Conservation (phyloP, 2,888 invertebrate species). For the Polietes domitor region DNA sequence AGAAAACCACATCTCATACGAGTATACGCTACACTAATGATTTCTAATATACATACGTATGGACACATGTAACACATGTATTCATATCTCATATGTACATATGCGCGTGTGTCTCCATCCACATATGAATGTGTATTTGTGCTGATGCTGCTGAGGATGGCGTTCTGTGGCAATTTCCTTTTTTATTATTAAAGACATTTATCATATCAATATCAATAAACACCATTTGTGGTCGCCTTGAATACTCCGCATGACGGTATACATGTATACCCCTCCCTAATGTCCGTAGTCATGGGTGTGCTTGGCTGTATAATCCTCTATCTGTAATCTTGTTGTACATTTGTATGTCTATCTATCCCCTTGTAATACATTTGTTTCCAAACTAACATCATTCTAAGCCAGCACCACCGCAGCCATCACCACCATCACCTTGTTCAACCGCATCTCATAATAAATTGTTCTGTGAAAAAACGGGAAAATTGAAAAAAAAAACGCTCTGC, state of each 20-base stretch:
- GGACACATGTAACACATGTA: neutral
- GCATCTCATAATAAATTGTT: slow-evolving; percentile 41
- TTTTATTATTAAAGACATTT: slow-evolving; percentile 68
- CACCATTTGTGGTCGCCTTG: slow-evolving; percentile 60
- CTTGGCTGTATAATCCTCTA: neutral
- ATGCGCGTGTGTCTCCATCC: neutral
- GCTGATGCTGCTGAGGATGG: slow-evolving; percentile 41
- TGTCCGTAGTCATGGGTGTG: neutral
- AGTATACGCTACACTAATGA: neutral
- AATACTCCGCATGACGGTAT: neutral
- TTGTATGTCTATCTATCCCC: neutral
- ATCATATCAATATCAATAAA: slow-evolving; percentile 64
- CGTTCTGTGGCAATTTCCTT: slow-evolving; percentile 59
- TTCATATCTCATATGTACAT: neutral
- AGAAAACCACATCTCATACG: neutral
- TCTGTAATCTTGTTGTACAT: slow-evolving; percentile 12
- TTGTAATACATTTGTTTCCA: slow-evolving; percentile 35
- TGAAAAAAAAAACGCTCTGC: slow-evolving; percentile 8
- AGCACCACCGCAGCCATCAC: neutral
- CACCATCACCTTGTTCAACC: slow-evolving; percentile 35
- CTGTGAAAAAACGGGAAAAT: slow-evolving; percentile 4
- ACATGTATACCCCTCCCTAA: neutral
- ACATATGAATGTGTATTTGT: slow-evolving; percentile 32
- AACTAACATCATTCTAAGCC: slow-evolving; percentile 22
- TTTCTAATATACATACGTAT: neutral